phyloP scores from a whole-genome alignment of 2,113 vertebrate species.

The Peromyscus polionotus region DNA sequence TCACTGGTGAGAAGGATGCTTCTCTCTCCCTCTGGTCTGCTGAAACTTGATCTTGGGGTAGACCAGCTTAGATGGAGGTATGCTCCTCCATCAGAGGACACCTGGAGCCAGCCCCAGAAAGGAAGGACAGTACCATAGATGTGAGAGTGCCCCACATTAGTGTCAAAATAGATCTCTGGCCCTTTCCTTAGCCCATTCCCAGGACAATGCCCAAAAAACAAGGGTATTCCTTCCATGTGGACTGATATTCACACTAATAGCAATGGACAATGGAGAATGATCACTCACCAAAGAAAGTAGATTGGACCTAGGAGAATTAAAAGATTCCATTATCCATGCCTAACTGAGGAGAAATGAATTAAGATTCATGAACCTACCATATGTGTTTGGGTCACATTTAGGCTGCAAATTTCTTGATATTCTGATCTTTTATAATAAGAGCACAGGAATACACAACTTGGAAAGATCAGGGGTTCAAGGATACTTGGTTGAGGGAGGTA shows the following conservation, averaged over 20 bases:
- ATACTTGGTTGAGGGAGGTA: not conserved
- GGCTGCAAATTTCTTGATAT: constrained; percentile 17
- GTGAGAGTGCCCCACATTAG: not conserved
- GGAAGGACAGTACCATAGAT: not conserved
- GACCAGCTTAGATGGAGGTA: not conserved
- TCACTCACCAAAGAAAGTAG: constrained; percentile 17
- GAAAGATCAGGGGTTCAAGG: not conserved
- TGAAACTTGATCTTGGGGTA: not conserved
- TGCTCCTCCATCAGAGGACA: not conserved
- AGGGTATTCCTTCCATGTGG: not conserved
- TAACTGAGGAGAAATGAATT: constrained; percentile 27
- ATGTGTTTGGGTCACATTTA: constrained; percentile 45
- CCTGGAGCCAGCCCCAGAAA: not conserved
- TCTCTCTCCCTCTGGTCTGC: not conserved
- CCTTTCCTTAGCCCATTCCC: not conserved
- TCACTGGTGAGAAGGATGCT: not conserved
- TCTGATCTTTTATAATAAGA: constrained; percentile 57
- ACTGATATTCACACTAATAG: not conserved
- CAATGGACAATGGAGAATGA: not conserved
- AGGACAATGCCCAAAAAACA: not conserved
- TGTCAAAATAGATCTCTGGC: not conserved
- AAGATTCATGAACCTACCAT: constrained; percentile 29
- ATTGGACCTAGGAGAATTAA: not conserved
- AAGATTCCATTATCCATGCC: constrained; percentile 7
- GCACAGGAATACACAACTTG: not conserved